phyloP scores from a whole-genome alignment of 2,113 vertebrate genomes.

The Atractosteus spatula region DNA sequence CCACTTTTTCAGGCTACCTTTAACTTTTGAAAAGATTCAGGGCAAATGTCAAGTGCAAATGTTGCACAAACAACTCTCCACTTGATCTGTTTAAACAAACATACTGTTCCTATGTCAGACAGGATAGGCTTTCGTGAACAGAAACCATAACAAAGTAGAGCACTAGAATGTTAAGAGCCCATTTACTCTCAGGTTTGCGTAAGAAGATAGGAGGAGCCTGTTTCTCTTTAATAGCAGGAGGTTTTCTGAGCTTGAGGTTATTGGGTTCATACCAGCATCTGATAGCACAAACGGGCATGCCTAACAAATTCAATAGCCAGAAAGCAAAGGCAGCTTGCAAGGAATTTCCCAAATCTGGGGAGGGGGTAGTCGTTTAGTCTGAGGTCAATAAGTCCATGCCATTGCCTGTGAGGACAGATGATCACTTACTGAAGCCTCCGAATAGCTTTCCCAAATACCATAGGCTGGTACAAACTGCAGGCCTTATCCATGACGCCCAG shows the following conservation, averaged over 20 bases:
- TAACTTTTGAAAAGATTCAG: too few relatives aligned
- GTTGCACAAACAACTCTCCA: not conserved
- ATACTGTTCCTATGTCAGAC: not conserved
- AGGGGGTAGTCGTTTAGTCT: constrained; percentile 20
- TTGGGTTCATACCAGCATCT: too few relatives aligned
- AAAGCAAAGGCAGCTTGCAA: too few relatives aligned
- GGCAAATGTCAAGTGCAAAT: not conserved
- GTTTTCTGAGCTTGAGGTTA: too few relatives aligned
- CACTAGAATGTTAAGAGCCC: constrained; percentile 3
- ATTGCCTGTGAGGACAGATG: constrained; percentile 8
- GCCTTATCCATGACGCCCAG: too few relatives aligned
- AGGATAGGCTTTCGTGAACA: not conserved
- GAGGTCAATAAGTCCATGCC: constrained; percentile 46
- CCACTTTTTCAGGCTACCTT: too few relatives aligned
- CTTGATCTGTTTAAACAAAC: constrained; percentile 6
- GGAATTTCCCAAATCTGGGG: constrained; percentile 35
- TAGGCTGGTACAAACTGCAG: too few relatives aligned
- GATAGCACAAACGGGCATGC: too few relatives aligned
- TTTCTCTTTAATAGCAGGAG: constrained; percentile 11
- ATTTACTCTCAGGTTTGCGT: constrained; percentile 26
- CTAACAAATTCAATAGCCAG: too few relatives aligned
- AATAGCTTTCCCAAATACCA: too few relatives aligned
- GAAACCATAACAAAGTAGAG: not conserved
- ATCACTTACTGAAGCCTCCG: too few relatives aligned
- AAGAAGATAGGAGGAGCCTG: constrained; percentile 24